These are phyloP conservation scores for Stictonetta naevosa DNA, from an alignment of 2,113 vertebrate genomes.

Conservation along the genomic window DNA sequence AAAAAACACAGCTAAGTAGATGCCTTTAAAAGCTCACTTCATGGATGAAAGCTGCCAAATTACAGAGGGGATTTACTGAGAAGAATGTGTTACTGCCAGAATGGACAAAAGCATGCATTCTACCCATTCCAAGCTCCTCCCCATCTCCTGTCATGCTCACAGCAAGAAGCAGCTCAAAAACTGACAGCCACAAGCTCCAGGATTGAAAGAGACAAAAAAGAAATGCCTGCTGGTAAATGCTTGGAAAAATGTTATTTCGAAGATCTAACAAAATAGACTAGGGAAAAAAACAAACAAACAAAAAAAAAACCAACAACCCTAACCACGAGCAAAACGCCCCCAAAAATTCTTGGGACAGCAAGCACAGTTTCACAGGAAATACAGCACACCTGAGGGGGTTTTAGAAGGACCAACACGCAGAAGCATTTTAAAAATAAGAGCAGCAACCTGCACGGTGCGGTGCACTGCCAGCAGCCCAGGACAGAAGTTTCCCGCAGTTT, in stretches of 20 bases:
- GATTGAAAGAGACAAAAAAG: not conserved
- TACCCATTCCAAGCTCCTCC: constrained; percentile 65
- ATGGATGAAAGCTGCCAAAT: constrained; percentile 47
- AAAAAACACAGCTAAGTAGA: not conserved
- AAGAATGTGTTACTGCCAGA: constrained; percentile 57
- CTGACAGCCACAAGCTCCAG: not conserved
- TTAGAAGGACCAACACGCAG: not conserved
- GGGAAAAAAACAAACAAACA: no score
- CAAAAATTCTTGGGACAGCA: not conserved
- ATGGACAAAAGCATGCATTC: constrained; percentile 62
- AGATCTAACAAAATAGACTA: not conserved
- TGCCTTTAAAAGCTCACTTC: constrained; percentile 39
- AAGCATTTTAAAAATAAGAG: not conserved
- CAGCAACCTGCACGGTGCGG: rapidly evolving
- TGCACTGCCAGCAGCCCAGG: not conserved
- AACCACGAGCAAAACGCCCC: not conserved
- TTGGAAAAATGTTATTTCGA: not conserved
- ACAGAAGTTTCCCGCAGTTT: not conserved
- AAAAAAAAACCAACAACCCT: not conserved
- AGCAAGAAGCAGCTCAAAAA: constrained; percentile 51
- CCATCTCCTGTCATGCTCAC: constrained; percentile 59
- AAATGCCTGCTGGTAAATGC: constrained; percentile 33
- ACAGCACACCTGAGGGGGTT: not conserved
- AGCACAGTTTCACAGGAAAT: not conserved
- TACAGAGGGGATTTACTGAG: constrained; percentile 64